Conservation (phyloP, 2,797 vertebrate species). For the Caiman crocodilus region DNA sequence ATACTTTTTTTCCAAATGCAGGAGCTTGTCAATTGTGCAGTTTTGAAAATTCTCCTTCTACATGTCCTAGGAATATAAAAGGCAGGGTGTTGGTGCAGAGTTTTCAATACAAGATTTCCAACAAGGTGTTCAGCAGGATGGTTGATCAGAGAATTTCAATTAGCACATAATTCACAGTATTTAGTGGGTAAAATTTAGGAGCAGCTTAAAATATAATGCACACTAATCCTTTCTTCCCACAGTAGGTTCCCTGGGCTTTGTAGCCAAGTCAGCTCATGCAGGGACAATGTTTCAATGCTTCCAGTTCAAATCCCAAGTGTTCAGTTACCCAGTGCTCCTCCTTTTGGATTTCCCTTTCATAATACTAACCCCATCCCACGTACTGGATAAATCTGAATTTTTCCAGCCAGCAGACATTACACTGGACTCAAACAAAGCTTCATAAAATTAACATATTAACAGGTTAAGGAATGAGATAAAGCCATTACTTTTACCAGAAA, state of each 20-base stretch:
- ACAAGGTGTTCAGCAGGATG: background rate
- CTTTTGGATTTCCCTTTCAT: background rate
- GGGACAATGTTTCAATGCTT: background rate
- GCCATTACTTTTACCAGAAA: background rate
- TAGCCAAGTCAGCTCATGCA: background rate
- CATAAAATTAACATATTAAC: background rate
- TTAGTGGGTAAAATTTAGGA: background rate
- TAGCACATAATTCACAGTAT: background rate
- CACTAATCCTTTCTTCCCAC: background rate
- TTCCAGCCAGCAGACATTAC: background rate
- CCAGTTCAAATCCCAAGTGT: background rate
- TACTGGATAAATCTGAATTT: background rate
- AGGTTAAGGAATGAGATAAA: background rate
- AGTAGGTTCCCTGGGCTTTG: background rate
- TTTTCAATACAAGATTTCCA: background rate
- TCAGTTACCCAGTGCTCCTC: background rate
- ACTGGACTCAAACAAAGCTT: background rate
- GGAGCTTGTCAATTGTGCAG: too few species aligned
- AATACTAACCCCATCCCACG: background rate
- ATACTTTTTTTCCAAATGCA: too few species aligned
- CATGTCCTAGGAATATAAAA: too few species aligned
- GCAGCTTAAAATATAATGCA: background rate
- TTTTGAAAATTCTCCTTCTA: too few species aligned
- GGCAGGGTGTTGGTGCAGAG: background rate
- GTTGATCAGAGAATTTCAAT: background rate